A percentile compares a stretch with the other conserved stretches of the same genome.
Conservation (phyloP, 2,888 invertebrate genomes). For the Drosophila peninsularis region DNA sequence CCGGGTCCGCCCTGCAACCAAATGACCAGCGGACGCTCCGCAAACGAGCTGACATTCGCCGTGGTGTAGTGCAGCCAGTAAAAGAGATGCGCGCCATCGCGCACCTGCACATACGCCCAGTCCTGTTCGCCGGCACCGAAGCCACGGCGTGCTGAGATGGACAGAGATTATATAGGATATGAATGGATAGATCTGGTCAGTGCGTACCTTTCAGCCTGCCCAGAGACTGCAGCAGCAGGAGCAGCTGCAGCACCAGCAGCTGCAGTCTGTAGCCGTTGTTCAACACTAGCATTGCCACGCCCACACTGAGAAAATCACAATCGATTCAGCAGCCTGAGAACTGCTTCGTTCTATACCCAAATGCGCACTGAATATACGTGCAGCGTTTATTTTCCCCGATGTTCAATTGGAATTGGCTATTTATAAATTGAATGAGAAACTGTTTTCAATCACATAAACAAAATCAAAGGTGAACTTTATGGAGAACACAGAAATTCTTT, state of each 20-base stretch:
- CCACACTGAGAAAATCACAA: slow-evolving; percentile 16
- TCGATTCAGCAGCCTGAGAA: slow-evolving; percentile 2
- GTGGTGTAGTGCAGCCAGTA: slow-evolving; percentile 94
- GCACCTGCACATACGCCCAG: slow-evolving; percentile 90
- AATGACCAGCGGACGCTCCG: slow-evolving; percentile 90
- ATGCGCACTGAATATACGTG: slow-evolving; percentile 60
- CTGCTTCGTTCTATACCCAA: slow-evolving; percentile 36
- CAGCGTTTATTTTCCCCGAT: slow-evolving; percentile 35
- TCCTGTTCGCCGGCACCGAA: slow-evolving; percentile 88
- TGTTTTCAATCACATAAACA: slow-evolving; percentile 54
- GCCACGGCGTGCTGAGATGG: slow-evolving; percentile 64
- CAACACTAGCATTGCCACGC: slow-evolving; percentile 50
- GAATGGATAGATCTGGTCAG: not conserved
- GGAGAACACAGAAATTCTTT: slow-evolving; percentile 1
- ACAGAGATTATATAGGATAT: not conserved
- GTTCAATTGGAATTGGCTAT: slow-evolving; percentile 53
- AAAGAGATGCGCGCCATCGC: slow-evolving; percentile 91
- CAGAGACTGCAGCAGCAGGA: slow-evolving; percentile 40
- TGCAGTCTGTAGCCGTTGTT: slow-evolving; percentile 1
- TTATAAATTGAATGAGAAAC: slow-evolving; percentile 53
- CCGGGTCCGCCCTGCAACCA: slow-evolving; percentile 96
- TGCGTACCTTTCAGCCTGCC: slow-evolving; percentile 40
- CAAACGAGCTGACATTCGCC: slow-evolving; percentile 86
- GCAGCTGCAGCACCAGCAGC: slow-evolving; percentile 3
- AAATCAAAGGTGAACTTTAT: slow-evolving; percentile 30